These are phyloP conservation scores for Phycodurus eques DNA, from an alignment of 2,113 vertebrate species.

Conservation along the genomic window DNA sequence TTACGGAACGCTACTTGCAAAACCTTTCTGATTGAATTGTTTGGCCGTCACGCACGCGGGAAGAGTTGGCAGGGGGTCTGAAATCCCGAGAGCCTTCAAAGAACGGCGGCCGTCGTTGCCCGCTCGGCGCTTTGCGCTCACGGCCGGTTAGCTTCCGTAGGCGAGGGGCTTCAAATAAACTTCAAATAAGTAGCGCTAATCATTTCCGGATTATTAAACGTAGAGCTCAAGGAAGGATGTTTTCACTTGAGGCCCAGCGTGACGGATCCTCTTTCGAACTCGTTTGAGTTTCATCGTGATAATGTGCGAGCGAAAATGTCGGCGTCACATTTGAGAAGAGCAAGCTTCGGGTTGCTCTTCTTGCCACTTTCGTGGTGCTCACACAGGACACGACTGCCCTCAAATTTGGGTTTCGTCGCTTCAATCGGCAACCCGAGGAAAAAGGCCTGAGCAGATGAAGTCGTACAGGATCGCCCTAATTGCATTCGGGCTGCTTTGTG, in stretches of 20 bases:
- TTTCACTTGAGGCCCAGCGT: slow-evolving; percentile 1
- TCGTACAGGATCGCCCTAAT: too few relatives aligned
- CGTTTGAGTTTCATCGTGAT: background rate
- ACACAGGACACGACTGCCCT: too few relatives aligned
- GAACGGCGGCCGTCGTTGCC: slow-evolving; percentile 1
- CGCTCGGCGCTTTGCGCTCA: slow-evolving; percentile 23
- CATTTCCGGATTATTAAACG: slow-evolving; percentile 1
- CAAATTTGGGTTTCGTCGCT: too few relatives aligned
- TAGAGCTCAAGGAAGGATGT: slow-evolving; percentile 9
- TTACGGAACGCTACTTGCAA: too few relatives aligned
- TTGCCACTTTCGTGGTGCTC: too few relatives aligned
- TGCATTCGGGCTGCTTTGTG: too few relatives aligned
- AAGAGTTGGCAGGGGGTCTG: background rate
- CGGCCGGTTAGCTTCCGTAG: background rate
- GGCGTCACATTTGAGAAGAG: too few relatives aligned
- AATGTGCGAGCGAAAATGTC: too few relatives aligned
- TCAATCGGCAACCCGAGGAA: too few relatives aligned
- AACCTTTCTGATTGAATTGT: too few relatives aligned
- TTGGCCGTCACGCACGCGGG: too few relatives aligned
- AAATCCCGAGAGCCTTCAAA: slow-evolving; percentile 22
- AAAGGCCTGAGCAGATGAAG: too few relatives aligned
- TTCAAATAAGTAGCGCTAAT: background rate
- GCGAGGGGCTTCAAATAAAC: slow-evolving; percentile 12
- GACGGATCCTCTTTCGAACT: slow-evolving; percentile 7
- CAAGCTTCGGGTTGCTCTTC: background rate